Base-by-base conservation (phyloP, 2,888 invertebrate species). In the Blastobasis lacticolella region DNA sequence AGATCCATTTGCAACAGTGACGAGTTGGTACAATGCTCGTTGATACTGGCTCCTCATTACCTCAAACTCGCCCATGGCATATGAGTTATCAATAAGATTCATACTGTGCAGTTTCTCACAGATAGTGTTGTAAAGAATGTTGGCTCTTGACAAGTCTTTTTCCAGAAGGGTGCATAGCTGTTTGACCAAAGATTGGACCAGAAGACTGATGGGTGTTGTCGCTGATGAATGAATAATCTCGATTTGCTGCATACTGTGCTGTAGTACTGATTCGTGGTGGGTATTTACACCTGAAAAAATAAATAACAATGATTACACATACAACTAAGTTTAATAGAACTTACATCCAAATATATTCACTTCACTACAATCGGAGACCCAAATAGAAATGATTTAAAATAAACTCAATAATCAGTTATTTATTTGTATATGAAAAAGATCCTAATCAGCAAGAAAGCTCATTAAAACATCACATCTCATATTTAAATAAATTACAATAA, bases 61-160 rank as follows among this genome's bases (percentile, higher is more conserved):
- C 68, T 94, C 93, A 66, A 93, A 92, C 70, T 94, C 93, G 43
- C 89, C 89, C 89, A 91, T 90, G 5, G 89, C 85, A 61, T 92
- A 94, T 1, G 93, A 93, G 65, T 91, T 88, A 63, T 94, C 93
- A 50, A 94, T 92, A 9, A 94, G 75, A 51, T 92, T 90, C 91
- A 93, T 91, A 58, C 91, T 88, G 64, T 90, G 90, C 9, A 94
- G 75, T 73, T 91, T 91, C 60, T 91, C 90, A 64, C 94, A 94
- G 58, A 94, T 91, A 37, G 90, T 89, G 59, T 90, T 89, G 75
- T 93, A 94, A 1, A 93, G 81, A 58, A 89, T 88, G 55, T 90
- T 86, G 10, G 92, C 91, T 58, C 90, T 81, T 4, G 72, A 65
- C 10, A 77, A 71, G 67, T 94, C 92, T 55, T 89, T 86, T 73